These are phyloP conservation scores for Stenolophus ochropezus DNA, from an alignment of 2,888 invertebrate genomes.

Conservation along the genomic window DNA sequence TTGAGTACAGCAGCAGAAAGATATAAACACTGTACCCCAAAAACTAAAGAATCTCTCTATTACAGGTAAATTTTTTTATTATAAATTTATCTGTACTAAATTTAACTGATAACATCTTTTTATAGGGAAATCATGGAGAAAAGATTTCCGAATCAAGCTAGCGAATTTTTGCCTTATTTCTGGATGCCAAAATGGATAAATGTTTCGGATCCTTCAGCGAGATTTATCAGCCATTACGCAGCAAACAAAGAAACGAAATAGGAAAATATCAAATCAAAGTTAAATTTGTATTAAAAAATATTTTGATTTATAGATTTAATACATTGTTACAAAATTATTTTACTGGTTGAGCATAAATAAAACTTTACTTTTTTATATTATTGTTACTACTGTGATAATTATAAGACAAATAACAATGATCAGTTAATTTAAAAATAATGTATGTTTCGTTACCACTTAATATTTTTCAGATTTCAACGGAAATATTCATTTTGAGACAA, in stretches of 20 bases:
- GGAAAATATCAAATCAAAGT: background rate
- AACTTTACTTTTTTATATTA: slow-evolving; percentile 14
- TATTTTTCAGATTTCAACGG: too few species aligned
- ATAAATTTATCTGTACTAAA: slow-evolving; percentile 40
- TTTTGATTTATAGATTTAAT: too few species aligned
- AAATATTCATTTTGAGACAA: too few species aligned
- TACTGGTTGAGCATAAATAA: background rate
- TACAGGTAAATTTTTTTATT: slow-evolving; percentile 75
- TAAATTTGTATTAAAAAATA: too few species aligned
- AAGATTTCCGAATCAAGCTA: slow-evolving; percentile 76
- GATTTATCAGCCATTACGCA: slow-evolving; percentile 84
- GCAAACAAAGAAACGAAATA: slow-evolving; percentile 70
- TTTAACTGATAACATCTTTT: slow-evolving; percentile 48
- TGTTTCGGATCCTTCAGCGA: slow-evolving; percentile 83
- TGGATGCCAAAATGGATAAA: slow-evolving; percentile 89
- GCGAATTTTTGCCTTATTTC: slow-evolving; percentile 81
- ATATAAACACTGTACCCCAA: slow-evolving; percentile 84
- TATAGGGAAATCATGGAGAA: slow-evolving; percentile 80
- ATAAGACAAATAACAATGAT: too few species aligned
- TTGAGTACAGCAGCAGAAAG: slow-evolving; percentile 72
- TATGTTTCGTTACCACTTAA: too few species aligned
- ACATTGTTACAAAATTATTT: too few species aligned
- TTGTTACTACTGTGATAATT: too few species aligned
- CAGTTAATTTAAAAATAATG: too few species aligned
- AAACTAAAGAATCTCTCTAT: slow-evolving; percentile 85